Conservation (phyloP, 2,888 invertebrate genomes). For the Aleiodes alternator region DNA sequence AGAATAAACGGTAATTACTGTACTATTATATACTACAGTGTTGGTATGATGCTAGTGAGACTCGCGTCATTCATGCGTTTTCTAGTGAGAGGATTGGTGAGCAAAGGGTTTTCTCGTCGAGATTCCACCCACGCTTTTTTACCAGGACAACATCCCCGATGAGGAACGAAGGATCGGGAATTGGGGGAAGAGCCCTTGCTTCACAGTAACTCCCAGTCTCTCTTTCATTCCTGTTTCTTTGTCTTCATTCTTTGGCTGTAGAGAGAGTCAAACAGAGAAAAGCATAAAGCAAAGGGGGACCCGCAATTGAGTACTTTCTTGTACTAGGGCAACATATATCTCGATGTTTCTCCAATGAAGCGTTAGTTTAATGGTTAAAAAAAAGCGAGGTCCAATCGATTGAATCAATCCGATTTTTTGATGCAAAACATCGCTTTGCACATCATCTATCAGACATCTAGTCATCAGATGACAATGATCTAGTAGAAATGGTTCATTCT, state of each 20-base stretch:
- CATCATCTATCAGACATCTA: not conserved
- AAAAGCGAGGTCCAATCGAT: not conserved
- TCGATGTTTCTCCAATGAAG: not conserved
- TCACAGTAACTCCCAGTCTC: not conserved
- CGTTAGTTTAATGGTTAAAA: not conserved
- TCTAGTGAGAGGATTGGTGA: conserved; percentile 58
- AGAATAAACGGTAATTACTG: not conserved
- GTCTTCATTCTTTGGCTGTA: conserved; percentile 26
- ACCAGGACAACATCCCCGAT: conserved; percentile 68
- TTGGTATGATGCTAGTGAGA: too few species aligned
- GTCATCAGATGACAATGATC: too few species aligned
- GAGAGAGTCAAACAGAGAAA: conserved; percentile 16
- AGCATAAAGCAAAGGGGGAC: conserved; percentile 46
- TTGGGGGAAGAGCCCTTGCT: conserved; percentile 51
- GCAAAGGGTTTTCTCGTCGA: conserved; percentile 71
- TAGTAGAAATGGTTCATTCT: too few species aligned
- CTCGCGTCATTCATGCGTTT: conserved; percentile 16
- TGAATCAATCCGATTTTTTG: not conserved
- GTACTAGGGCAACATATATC: conserved; percentile 56
- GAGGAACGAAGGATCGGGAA: conserved; percentile 57
- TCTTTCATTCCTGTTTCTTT: conserved; percentile 35
- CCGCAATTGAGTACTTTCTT: conserved; percentile 57
- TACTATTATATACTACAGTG: not conserved
- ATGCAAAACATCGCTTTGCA: not conserved
- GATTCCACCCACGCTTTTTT: conserved; percentile 75